A percentile compares a stretch with the other conserved stretches of the same genome.
Conservation (phyloP, 2,113 vertebrate species). For the Pseudonaja textilis region DNA sequence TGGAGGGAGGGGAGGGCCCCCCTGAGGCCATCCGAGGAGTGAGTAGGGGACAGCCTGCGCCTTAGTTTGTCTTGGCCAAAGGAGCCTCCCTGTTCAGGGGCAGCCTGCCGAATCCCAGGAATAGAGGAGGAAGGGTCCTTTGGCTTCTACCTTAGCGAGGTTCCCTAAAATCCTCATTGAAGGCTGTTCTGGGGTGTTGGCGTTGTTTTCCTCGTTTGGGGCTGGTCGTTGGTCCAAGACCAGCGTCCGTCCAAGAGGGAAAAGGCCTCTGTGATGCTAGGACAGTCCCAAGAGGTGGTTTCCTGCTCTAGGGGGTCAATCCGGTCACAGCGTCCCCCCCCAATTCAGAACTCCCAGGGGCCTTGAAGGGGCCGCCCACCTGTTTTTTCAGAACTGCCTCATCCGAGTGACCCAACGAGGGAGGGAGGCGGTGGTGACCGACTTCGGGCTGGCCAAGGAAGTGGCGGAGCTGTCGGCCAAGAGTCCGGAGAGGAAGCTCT, state of each 20-base stretch:
- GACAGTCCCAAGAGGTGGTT: too few species aligned
- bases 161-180: not conserved
- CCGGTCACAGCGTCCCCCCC: not conserved
- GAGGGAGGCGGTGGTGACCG: slow-evolving; percentile 80
- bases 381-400: slow-evolving; percentile 80
- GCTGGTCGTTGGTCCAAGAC: not conserved
- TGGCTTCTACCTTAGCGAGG: not conserved
- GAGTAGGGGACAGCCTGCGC: not conserved
- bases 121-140: not conserved
- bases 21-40: not conserved
- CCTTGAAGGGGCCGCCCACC: not conserved
- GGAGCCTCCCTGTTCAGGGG: not conserved
- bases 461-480: slow-evolving; percentile 80
- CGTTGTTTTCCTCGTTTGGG: not conserved
- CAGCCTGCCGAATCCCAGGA: not conserved
- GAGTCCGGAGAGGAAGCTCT: slow-evolving; percentile 78
- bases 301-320: not conserved
- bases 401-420: slow-evolving; percentile 74
- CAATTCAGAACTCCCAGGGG: not conserved
- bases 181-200: not conserved
- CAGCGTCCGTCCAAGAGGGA: not conserved
- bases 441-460: slow-evolving; percentile 85
- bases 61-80: not conserved
- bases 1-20: not conserved
- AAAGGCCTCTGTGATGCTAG: too few species aligned